Evolutionary conservation across 2,797 vertebrate species (phyloP).

Genomic region (Cheirogaleus major): DNA sequence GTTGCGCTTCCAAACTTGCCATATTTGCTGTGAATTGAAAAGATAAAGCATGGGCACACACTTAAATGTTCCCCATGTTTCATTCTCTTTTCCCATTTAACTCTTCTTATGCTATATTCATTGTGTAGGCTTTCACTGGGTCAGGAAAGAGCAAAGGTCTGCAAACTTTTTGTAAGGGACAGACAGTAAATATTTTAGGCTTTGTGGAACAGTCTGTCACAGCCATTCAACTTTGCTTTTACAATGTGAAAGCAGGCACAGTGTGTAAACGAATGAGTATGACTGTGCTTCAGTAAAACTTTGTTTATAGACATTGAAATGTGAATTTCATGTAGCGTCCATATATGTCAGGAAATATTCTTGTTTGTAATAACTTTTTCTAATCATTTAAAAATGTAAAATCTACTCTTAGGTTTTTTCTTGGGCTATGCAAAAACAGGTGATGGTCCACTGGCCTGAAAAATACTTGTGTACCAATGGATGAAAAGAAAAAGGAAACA

Average conservation of each 20-base stretch:
- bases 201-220: not conserved
- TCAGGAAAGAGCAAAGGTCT: not conserved
- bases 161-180: not conserved
- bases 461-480: not conserved
- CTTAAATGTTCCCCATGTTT: not conserved
- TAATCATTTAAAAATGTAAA: not conserved
- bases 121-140: not conserved
- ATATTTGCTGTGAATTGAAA: not conserved
- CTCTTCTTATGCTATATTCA: not conserved
- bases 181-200: not conserved
- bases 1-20: fast-evolving
- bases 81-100: not conserved
- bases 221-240: not conserved
- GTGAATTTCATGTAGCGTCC: not conserved
- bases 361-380: not conserved
- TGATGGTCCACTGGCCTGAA: not conserved
- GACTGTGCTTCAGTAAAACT: not conserved
- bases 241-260: not conserved
- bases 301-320: not conserved
- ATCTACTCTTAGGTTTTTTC: not conserved
- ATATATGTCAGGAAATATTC: not conserved
- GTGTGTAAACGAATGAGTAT: not conserved
- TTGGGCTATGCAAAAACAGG: not conserved
- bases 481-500: not conserved
- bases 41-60: not conserved